Conservation (phyloP, 2,113 vertebrate species). For the Rhabdornis inornatus region DNA sequence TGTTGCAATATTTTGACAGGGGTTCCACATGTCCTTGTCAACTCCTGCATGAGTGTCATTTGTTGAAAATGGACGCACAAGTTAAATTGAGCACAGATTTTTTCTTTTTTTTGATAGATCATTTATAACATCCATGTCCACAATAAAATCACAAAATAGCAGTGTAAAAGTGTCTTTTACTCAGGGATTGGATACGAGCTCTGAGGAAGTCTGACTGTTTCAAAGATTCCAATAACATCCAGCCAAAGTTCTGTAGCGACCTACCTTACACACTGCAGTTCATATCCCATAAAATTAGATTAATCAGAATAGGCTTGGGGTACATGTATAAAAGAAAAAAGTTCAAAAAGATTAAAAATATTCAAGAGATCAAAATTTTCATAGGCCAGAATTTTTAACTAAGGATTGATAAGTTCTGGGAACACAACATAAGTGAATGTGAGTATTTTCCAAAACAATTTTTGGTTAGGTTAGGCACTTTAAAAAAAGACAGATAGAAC, state of each 20-base stretch:
- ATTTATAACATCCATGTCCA: not conserved
- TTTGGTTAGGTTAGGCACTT: not conserved
- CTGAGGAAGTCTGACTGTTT: not conserved
- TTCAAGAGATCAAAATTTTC: not conserved
- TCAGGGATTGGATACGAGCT: not conserved
- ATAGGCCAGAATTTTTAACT: not conserved
- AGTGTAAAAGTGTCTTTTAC: not conserved
- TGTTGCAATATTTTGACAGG: not conserved
- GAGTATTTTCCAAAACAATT: not conserved
- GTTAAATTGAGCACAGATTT: too few relatives aligned
- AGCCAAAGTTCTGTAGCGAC: not conserved
- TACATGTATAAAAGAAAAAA: not conserved
- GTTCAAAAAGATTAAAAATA: not conserved
- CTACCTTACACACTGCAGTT: not conserved
- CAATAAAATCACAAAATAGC: not conserved
- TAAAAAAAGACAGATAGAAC: not conserved
- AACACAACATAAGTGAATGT: not conserved
- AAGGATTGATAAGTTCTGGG: not conserved
- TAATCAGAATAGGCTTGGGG: not conserved
- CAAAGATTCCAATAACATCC: not conserved
- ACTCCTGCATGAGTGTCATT: accelerated
- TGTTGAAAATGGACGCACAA: not conserved
- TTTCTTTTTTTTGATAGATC: not conserved
- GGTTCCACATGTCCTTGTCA: not conserved
- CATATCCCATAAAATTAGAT: not conserved